phyloP scores from a whole-genome alignment of 2,797 vertebrate genomes.

The Allenopithecus nigroviridis region DNA sequence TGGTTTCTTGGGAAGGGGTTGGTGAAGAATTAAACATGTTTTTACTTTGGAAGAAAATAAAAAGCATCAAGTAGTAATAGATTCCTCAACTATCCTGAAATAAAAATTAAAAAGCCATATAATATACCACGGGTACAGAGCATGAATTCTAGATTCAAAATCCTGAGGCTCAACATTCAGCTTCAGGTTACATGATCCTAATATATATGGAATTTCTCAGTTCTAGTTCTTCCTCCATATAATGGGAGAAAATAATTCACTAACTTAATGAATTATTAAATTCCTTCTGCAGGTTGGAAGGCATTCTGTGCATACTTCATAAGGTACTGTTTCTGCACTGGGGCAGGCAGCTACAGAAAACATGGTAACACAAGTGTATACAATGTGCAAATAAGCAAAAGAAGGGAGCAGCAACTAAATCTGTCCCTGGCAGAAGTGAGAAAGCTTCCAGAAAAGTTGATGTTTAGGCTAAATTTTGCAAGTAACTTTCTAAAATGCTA shows the following conservation, averaged over 20 bases:
- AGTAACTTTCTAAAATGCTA: not conserved
- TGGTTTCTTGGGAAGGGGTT: not conserved
- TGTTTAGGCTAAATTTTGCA: not conserved
- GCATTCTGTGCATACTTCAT: not conserved
- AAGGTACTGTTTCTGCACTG: not conserved
- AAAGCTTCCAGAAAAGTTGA: not conserved
- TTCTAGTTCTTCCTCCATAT: not conserved
- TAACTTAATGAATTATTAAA: slow-evolving; percentile 6
- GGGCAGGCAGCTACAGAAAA: not conserved
- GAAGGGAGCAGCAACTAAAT: not conserved
- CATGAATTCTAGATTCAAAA: not conserved
- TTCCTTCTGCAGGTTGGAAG: not conserved
- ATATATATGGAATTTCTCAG: not conserved
- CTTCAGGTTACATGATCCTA: not conserved
- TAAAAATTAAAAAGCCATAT: not conserved
- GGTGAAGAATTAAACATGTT: not conserved
- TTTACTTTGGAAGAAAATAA: not conserved
- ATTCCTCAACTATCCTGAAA: not conserved
- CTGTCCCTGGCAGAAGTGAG: not conserved
- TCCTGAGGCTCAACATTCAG: not conserved
- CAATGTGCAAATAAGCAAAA: not conserved
- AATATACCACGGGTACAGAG: not conserved
- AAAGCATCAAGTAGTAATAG: not conserved
- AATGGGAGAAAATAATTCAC: not conserved
- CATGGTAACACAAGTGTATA: not conserved